A percentile compares a stretch with the other conserved stretches of the same genome.
These are phyloP conservation scores for Nomada flava DNA, from an alignment of 2,888 invertebrate genomes.

Conservation along the genomic window DNA sequence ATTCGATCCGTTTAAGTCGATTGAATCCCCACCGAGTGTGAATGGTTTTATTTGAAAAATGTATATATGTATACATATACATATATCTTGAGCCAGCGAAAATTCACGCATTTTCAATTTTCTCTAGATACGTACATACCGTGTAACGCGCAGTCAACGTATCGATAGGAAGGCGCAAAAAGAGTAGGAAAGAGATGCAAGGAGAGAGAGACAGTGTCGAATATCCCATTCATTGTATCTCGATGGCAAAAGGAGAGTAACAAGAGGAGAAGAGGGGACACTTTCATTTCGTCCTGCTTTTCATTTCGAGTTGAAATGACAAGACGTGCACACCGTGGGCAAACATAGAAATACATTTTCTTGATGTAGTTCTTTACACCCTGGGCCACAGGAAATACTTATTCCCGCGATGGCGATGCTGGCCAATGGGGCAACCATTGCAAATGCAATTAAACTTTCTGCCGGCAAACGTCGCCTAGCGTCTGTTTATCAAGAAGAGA, in stretches of 20 bases:
- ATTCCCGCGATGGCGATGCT: conserved; percentile 17
- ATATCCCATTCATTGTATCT: conserved; percentile 49
- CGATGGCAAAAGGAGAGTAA: not conserved
- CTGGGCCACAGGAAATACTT: conserved; percentile 36
- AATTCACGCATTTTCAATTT: conserved; percentile 43
- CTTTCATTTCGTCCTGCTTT: conserved; percentile 40
- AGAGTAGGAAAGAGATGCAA: not conserved
- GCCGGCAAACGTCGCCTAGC: conserved; percentile 18
- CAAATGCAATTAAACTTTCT: conserved; percentile 60
- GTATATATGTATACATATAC: not conserved
- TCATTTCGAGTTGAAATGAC: conserved; percentile 43
- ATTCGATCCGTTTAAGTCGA: conserved; percentile 29
- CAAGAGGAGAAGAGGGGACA: not conserved
- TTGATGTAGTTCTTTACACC: conserved; percentile 45
- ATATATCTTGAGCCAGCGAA: not conserved
- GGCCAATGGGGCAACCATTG: conserved; percentile 42
- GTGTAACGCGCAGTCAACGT: conserved; percentile 13
- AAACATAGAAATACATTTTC: conserved; percentile 52
- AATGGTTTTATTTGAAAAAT: conserved; percentile 10
- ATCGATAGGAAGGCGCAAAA: conserved; percentile 4
- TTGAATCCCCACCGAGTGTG: conserved; percentile 5
- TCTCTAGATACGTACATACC: conserved; percentile 10
- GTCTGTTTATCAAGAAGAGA: conserved; percentile 44
- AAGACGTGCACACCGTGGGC: not conserved
- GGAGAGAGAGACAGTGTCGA: conserved; percentile 6